Percentiles rank a stretch among this genome's conserved stretches.
Conservation (phyloP, 2,888 invertebrate species). For the Acheta domesticus region DNA sequence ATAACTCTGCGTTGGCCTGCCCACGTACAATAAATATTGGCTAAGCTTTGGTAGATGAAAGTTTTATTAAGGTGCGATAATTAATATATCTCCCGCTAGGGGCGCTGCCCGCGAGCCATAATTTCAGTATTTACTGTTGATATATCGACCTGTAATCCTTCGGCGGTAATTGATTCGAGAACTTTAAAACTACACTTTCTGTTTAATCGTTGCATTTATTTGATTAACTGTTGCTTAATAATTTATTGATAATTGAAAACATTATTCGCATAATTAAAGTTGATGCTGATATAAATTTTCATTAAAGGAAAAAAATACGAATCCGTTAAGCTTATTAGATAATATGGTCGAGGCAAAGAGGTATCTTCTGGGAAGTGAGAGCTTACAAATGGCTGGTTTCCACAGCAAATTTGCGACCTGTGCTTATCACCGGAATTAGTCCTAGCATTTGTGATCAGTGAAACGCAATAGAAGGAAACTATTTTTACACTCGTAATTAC, state of each 20-base stretch:
- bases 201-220: constrained; percentile 4
- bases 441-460: too few relatives aligned
- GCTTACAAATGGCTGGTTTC: too few relatives aligned
- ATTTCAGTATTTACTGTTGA: constrained; percentile 10
- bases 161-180: background rate
- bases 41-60: constrained; percentile 8
- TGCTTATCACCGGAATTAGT: too few relatives aligned
- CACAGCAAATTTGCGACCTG: too few relatives aligned
- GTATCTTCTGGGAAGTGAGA: too few relatives aligned
- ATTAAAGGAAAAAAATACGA: too few relatives aligned
- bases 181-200: background rate
- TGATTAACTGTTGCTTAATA: background rate
- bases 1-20: too few relatives aligned
- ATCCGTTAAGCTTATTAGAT: too few relatives aligned
- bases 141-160: background rate
- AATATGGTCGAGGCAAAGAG: too few relatives aligned
- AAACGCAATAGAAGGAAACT: too few relatives aligned
- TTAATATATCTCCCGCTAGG: constrained; percentile 1
- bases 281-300: too few relatives aligned
- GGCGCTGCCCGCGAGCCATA: background rate
- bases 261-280: background rate
- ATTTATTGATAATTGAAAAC: background rate
- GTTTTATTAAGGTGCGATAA: background rate
- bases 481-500: too few relatives aligned
- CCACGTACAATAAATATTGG: background rate